Evolutionary conservation across 2,888 invertebrate species (phyloP), one percentile per base, ranked within the genome.

Genomic region (Drosophila leonis): DNA sequence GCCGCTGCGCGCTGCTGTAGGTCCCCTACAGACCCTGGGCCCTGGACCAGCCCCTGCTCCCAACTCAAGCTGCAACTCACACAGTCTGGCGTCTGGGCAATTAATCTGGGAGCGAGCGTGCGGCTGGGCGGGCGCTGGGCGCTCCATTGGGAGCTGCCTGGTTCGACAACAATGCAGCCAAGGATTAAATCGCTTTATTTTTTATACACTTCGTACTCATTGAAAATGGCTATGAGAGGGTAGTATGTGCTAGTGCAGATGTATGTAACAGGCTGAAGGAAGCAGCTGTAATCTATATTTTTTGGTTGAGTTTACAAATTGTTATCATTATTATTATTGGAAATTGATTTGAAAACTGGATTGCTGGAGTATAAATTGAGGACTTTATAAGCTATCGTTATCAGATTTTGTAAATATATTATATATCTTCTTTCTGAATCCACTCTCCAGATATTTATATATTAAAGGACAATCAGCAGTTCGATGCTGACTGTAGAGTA

Each of bases 101-200:
- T 88, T 85, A 88, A 85, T 88, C 87, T 85, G 87, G 57, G 24
- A 39, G 75, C 69, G 75, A 88, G 88, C 83, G 83, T 80, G 77
- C 65, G 69, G 62, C 65, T 69, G 75, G 70, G 78, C 76, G 76
- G 72, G 52, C 72, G 41, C 62, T 68, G 74, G 55, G 65, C 68
- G 82, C 72, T 60, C 65, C 44, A 65, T 51, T 31, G 42, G 39
- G 54, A 54, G 37, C 54, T 54, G 54, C 33, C 60, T 31, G 57
- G 51, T 18, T 60, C 37, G 60, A 39, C 56, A 72, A 44, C 64
- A 63, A 76, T 75, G 69, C 69, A 64, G 71, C 72, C 68, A 71
- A 89, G 89, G 90, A 89, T 90, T 89, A 83, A 90, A 90, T 87
- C 88, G 90, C 85, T 85, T 87, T 90, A 87, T 89, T 27, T 27